A percentile compares a stretch with the other conserved stretches of the same genome.
phyloP scores from a whole-genome alignment of 2,113 vertebrate genomes.

The Istiophorus platypterus region DNA sequence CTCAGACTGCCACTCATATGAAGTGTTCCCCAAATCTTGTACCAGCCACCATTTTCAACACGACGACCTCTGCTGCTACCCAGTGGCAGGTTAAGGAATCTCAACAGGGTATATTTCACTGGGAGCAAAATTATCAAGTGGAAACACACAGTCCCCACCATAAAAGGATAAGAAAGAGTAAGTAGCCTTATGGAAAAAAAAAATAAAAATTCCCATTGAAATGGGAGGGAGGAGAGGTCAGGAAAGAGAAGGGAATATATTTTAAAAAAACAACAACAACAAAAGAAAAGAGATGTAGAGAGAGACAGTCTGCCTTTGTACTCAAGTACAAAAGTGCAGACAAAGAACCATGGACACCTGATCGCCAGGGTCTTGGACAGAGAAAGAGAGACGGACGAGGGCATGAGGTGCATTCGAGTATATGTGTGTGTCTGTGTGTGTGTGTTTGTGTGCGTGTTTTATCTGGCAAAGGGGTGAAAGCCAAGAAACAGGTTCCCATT shows the following conservation, averaged over 20 bases:
- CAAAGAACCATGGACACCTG: constrained; percentile 75
- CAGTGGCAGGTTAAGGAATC: constrained; percentile 50
- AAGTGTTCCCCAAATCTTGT: constrained; percentile 4
- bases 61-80: constrained; percentile 53
- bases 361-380: constrained; percentile 68
- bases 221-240: neutral
- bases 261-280: constrained; percentile 12
- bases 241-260: constrained; percentile 8
- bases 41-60: constrained; percentile 34
- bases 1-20: constrained; percentile 15
- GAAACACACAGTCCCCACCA: neutral
- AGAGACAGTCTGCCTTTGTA: constrained; percentile 72
- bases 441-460: constrained; percentile 46
- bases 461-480: constrained; percentile 62
- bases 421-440: constrained; percentile 48
- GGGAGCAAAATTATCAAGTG: neutral
- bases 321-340: constrained; percentile 70
- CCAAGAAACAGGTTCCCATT: constrained; percentile 77
- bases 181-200: neutral
- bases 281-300: constrained; percentile 54
- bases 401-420: constrained; percentile 70
- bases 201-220: neutral
- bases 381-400: constrained; percentile 62
- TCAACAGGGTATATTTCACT: neutral
- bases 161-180: neutral